Evolutionary conservation across 2,888 invertebrate genomes (phyloP).

Genomic region (Timema podura): DNA sequence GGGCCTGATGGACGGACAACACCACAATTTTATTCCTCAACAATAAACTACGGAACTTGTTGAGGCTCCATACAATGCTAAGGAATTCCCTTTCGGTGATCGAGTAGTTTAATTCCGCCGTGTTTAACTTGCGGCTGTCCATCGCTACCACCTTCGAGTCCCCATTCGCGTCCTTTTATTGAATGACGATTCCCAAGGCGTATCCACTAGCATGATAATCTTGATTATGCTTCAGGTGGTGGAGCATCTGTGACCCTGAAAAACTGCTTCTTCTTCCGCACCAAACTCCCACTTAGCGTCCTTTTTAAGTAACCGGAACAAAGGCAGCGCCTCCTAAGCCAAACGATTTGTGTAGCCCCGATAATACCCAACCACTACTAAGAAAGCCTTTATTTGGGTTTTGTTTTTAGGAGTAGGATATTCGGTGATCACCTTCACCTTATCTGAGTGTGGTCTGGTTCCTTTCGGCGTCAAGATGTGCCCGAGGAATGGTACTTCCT

Average conservation of each 20-base stretch:
- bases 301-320: not conserved
- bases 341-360: not conserved
- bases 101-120: constrained; percentile 25
- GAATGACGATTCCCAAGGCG: no score
- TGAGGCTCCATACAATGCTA: constrained; percentile 28
- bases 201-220: not conserved
- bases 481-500: constrained; percentile 3
- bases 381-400: not conserved
- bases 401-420: not conserved
- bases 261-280: not conserved
- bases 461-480: constrained; percentile 7
- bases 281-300: not conserved
- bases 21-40: constrained; percentile 28
- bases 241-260: not conserved
- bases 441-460: not conserved
- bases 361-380: constrained; percentile 3
- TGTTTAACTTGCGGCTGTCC: constrained; percentile 28
- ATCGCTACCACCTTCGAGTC: constrained; percentile 22
- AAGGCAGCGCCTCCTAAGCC: not conserved
- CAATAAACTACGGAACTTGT: constrained; percentile 28
- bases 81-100: constrained; percentile 30
- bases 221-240: not conserved
- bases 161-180: not conserved
- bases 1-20: constrained; percentile 29
- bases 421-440: not conserved